These are phyloP conservation scores for Pammene aurita DNA, from an alignment of 2,888 invertebrate genomes.

Conservation along the genomic window DNA sequence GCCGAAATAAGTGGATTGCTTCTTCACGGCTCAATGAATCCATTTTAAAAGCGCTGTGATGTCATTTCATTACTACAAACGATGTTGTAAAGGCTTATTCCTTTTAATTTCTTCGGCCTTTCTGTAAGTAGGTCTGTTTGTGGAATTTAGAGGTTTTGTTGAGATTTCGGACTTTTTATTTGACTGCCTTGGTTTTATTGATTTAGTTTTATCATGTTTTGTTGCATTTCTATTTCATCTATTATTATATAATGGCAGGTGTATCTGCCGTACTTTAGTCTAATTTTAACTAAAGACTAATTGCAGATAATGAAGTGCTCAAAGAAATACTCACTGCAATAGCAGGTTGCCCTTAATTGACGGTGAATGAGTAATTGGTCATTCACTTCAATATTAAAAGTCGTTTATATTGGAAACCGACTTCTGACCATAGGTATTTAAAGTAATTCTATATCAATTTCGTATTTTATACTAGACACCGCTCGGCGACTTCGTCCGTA, in stretches of 20 bases:
- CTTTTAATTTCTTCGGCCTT: conserved; percentile 48
- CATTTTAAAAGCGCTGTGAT: conserved; percentile 66
- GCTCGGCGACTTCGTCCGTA: no score
- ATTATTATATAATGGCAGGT: no score
- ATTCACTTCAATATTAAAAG: neutral
- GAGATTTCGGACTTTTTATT: neutral
- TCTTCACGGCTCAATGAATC: conserved; percentile 72
- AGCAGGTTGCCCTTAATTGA: conserved; percentile 3
- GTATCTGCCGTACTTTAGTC: no score
- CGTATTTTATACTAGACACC: no score
- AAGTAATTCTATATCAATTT: no score
- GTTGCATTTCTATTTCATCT: no score
- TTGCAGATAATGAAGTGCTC: no score
- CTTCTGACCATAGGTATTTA: no score
- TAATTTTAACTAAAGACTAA: no score
- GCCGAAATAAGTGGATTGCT: conserved; percentile 79
- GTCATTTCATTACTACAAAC: conserved; percentile 62
- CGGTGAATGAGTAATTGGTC: neutral
- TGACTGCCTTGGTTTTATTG: neutral
- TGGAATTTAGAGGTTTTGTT: conserved; percentile 8
- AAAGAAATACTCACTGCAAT: neutral
- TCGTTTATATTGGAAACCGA: neutral
- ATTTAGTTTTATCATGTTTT: neutral
- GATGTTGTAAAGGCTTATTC: conserved; percentile 48
- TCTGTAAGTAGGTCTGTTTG: conserved; percentile 31